Base-by-base conservation (phyloP, 2,797 vertebrate genomes). In the Cheirogaleus major region DNA sequence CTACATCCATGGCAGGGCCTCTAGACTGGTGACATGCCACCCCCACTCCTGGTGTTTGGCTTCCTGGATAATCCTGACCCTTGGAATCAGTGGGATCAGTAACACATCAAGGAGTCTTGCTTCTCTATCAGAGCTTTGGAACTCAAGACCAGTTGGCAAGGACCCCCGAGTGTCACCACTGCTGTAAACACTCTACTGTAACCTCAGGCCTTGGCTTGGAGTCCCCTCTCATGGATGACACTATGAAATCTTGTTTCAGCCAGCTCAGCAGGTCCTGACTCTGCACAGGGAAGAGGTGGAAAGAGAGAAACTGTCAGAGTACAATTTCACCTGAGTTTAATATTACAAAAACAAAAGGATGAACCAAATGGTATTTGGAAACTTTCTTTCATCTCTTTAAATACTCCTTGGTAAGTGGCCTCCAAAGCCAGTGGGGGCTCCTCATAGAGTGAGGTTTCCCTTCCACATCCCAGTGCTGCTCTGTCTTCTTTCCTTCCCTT, bases 41-140 rank as follows among this genome's bases (percentile, higher is more conserved):
- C 81, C 97, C 94, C 78, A 96, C 97, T 97, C 96, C 97, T 96
- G 94, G 95, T 98, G 97, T 98, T 97, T 95, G 98, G 95, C 97
- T 98, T 97, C 91, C 0, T 98, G 97, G 95, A 95, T 98, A 91
- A 93, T 89, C 55, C 76, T 63, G 96, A 97, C 96, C 97, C 97
- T 97, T 97, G 93, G 96, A 98, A 95, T 95, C 93, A 91, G 45
- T 95, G 88, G 93, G 94, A 89, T 96, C 94, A 94, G 59, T 96
- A 90, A 96, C 93, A 95, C 95, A 78, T 91, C 72, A 97, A 98
- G 94, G 98, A 98, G 91, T 97, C 92, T 97, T 23, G 11, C 93
- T 92, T 98, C 92, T 97, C 97, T 97, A 95, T 97, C 97, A 84
- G 87, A 98, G 95, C 81, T 96, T 96, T 95, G 95, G 97, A 98